A percentile compares a stretch with the other conserved stretches of the same genome.
Conservation (phyloP, 92 coral and sea anemone genomes). For the Epizoanthus illoricatus region DNA sequence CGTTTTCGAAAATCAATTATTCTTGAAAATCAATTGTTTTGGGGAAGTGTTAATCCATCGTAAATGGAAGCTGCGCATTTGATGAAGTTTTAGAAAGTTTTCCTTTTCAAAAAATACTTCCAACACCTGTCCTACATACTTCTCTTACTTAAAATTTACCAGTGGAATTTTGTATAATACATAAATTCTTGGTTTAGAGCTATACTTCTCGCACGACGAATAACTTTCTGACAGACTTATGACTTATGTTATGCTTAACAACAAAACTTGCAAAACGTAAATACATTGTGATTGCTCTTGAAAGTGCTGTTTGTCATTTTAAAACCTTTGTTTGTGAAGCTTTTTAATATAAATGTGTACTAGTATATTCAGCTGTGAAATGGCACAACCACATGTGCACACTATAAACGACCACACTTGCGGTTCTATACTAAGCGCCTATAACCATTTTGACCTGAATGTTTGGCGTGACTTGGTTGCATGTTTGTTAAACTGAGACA, state of each 20-base stretch:
- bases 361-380: neutral
- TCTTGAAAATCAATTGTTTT: neutral
- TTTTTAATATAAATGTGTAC: neutral
- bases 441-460: neutral
- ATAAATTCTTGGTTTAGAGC: neutral
- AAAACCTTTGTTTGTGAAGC: slow-evolving; percentile 10
- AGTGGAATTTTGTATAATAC: neutral
- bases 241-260: neutral
- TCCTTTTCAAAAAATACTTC: neutral
- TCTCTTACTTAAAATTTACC: neutral
- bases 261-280: slow-evolving; percentile 1
- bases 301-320: neutral
- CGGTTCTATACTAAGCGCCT: neutral
- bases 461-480: neutral
- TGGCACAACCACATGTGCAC: neutral
- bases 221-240: neutral
- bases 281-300: slow-evolving; percentile 3
- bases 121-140: neutral
- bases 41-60: slow-evolving; percentile 11
- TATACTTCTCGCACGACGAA: neutral
- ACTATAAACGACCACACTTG: neutral
- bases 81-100: neutral
- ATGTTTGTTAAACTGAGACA: neutral
- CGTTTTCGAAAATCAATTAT: slow-evolving; percentile 1
- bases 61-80: slow-evolving; percentile 13